phyloP scores from a whole-genome alignment of 2,888 invertebrate genomes.

The Lampropteryx suffumata region DNA sequence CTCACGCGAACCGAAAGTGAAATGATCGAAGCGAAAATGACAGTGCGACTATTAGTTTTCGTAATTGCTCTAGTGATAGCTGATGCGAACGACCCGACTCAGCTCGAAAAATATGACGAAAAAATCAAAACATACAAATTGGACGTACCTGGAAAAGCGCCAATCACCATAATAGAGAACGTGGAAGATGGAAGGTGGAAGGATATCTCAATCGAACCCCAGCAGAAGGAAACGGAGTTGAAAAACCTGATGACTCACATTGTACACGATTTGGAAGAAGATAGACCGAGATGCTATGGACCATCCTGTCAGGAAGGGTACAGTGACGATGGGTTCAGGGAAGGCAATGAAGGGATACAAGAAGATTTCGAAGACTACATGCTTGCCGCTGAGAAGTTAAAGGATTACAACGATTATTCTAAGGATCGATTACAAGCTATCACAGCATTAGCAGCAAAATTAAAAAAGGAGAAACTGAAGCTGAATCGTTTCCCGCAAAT shows the following conservation, averaged over 20 bases:
- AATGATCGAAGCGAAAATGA: conserved; percentile 68
- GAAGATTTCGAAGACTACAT: conserved; percentile 84
- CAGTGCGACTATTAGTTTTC: conserved; percentile 63
- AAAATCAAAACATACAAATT: conserved; percentile 78
- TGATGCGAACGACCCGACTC: conserved; percentile 56
- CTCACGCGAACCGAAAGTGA: conserved; percentile 74
- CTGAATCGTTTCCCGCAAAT: conserved; percentile 41
- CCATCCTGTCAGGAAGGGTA: conserved; percentile 73
- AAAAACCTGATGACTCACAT: conserved; percentile 72
- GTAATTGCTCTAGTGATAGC: conserved; percentile 54
- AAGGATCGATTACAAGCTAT: conserved; percentile 73
- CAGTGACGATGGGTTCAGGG: conserved; percentile 51
- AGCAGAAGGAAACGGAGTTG: conserved; percentile 56
- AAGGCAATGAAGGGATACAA: conserved; percentile 64
- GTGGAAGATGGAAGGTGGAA: conserved; percentile 51
- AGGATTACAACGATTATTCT: conserved; percentile 62
- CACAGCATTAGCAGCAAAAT: conserved; percentile 70
- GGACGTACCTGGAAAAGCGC: conserved; percentile 80
- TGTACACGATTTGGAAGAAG: conserved; percentile 64
- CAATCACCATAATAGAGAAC: conserved; percentile 83
- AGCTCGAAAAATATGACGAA: conserved; percentile 62
- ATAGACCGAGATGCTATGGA: conserved; percentile 69
- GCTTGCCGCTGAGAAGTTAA: conserved; percentile 83
- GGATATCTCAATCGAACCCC: conserved; percentile 42
- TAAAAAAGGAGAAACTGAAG: conserved; percentile 72